phyloP scores from a whole-genome alignment of 1,140 invertebrate genomes.

The Ladona fulva region DNA sequence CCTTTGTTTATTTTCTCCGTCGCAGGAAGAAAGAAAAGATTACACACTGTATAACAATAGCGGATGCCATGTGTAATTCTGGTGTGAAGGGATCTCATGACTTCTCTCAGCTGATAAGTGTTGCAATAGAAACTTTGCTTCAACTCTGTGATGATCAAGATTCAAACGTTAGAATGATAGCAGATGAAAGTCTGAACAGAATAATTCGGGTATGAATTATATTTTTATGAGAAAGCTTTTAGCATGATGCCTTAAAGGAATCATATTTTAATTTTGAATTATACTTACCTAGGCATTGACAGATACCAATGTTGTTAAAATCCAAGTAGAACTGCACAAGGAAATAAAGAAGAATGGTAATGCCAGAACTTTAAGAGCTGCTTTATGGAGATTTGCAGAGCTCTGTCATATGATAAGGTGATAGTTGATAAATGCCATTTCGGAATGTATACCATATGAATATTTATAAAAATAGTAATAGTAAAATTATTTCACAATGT shows the following conservation, averaged over 20 bases:
- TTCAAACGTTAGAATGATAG: constrained; percentile 65
- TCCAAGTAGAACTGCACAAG: constrained; percentile 70
- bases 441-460: too few relatives aligned
- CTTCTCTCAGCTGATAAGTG: constrained; percentile 56
- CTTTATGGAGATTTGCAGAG: constrained; percentile 63
- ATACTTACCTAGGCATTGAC: constrained; percentile 40
- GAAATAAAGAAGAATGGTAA: constrained; percentile 71
- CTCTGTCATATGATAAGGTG: constrained; percentile 50
- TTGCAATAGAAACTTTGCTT: constrained; percentile 61
- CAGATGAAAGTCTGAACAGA: constrained; percentile 70
- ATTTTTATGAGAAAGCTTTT: too few relatives aligned
- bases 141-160: constrained; percentile 64
- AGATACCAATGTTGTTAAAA: constrained; percentile 55
- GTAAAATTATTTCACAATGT: too few relatives aligned
- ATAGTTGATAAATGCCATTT: too few relatives aligned
- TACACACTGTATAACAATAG: constrained; percentile 52
- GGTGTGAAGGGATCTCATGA: constrained; percentile 43
- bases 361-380: constrained; percentile 55
- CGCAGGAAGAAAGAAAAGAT: constrained; percentile 62
- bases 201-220: constrained; percentile 55
- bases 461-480: too few relatives aligned
- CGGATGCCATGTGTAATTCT: constrained; percentile 55
- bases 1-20: constrained; percentile 24
- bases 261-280: constrained; percentile 19
- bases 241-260: not conserved